phyloP scores from a whole-genome alignment of 2,797 vertebrate genomes.

The Hapalemur alaotrensis region DNA sequence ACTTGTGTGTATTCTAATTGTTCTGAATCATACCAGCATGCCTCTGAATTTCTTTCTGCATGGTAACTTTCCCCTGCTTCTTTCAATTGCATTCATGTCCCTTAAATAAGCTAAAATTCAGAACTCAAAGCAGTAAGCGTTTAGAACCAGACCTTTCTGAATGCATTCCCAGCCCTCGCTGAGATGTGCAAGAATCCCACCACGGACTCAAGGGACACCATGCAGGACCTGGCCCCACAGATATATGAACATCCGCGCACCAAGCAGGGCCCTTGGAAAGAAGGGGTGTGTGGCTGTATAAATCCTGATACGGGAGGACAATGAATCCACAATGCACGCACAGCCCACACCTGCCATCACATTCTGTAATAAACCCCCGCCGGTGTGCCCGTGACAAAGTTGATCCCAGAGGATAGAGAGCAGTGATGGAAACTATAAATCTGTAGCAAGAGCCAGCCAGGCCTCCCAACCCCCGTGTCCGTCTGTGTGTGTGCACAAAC shows the following conservation, averaged over 20 bases:
- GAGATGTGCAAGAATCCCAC: not conserved
- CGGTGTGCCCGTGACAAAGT: conserved; percentile 14
- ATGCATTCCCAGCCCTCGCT: not conserved
- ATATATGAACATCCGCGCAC: not conserved
- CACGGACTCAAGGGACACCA: not conserved
- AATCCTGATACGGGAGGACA: conserved; percentile 64
- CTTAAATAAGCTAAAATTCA: not conserved
- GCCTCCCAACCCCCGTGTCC: not conserved
- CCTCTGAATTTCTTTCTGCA: not conserved
- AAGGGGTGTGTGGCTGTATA: conserved; percentile 47
- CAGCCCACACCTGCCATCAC: conserved; percentile 49
- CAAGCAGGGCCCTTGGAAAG: conserved; percentile 46
- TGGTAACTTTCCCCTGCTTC: not conserved
- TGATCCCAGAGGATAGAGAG: conserved; percentile 34
- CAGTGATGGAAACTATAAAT: conserved; percentile 57
- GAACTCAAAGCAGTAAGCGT: not conserved
- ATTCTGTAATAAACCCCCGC: conserved; percentile 60
- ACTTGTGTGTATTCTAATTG: not conserved
- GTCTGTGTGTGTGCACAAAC: not conserved
- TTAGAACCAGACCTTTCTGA: not conserved
- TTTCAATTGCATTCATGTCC: not conserved
- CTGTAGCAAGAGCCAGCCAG: not conserved
- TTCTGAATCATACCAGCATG: not conserved
- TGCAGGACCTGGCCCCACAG: not conserved
- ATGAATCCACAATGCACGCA: conserved; percentile 51